A percentile compares a stretch with the other conserved stretches of the same genome.
These are phyloP conservation scores for Myocastor coypus DNA, from an alignment of 2,113 vertebrate genomes.

Conservation along the genomic window DNA sequence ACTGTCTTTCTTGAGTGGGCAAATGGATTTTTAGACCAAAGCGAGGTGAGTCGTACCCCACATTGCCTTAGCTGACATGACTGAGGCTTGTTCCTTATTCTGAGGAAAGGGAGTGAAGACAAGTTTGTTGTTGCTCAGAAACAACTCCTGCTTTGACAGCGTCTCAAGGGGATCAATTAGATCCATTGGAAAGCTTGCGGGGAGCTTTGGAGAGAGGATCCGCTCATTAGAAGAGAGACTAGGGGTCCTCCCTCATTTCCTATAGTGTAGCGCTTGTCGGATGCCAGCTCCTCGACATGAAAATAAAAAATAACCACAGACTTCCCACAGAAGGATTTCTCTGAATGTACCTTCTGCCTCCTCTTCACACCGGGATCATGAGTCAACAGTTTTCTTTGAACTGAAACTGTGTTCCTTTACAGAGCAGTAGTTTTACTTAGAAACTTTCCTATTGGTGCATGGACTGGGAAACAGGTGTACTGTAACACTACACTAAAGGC, in stretches of 20 bases:
- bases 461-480: background rate
- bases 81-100: slow-evolving; percentile 23
- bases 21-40: background rate
- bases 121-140: slow-evolving; percentile 41
- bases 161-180: background rate
- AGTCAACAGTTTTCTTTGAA: background rate
- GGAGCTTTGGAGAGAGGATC: background rate
- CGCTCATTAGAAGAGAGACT: background rate
- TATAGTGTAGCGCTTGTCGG: background rate
- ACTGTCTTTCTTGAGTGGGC: background rate
- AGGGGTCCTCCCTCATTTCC: background rate
- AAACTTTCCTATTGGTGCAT: background rate
- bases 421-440: background rate
- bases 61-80: background rate
- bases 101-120: background rate
- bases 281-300: background rate
- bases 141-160: slow-evolving; percentile 22
- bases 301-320: background rate
- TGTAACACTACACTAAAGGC: background rate
- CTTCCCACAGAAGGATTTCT: background rate
- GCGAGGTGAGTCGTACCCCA: background rate
- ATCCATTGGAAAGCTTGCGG: background rate
- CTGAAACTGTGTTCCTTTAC: background rate
- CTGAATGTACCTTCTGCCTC: background rate
- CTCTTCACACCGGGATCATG: background rate